These are phyloP conservation scores for Lacanobia oleracea DNA, from an alignment of 2,888 invertebrate species.

Conservation along the genomic window DNA sequence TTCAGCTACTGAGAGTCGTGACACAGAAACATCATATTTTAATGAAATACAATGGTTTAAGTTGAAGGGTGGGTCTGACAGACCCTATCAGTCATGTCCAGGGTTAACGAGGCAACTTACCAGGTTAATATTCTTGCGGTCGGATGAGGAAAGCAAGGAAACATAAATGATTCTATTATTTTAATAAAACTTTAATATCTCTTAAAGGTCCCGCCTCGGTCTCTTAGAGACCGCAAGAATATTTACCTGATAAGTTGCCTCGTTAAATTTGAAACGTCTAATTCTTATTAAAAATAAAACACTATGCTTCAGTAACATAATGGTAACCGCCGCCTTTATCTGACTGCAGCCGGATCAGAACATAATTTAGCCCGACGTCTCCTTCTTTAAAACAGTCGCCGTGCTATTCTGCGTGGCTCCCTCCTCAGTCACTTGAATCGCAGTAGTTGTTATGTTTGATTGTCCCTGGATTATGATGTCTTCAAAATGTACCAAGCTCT, in stretches of 20 bases:
- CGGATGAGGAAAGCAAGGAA: background rate
- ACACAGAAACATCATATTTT: too few species aligned
- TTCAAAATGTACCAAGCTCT: background rate
- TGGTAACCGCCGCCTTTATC: conserved; percentile 19
- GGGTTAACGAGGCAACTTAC: too few species aligned
- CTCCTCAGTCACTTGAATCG: conserved; percentile 10
- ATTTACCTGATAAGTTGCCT: too few species aligned
- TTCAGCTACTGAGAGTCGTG: too few species aligned
- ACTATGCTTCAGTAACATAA: background rate
- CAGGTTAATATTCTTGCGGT: too few species aligned
- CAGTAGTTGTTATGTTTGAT: background rate
- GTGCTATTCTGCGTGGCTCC: background rate
- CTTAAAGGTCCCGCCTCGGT: too few species aligned
- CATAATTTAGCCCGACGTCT: conserved; percentile 16
- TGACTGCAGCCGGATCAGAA: conserved; percentile 23
- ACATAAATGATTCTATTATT: background rate
- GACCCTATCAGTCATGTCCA: too few species aligned
- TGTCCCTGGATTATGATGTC: background rate
- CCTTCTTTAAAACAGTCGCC: conserved; percentile 9
- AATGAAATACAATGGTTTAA: too few species aligned
- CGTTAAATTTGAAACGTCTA: background rate
- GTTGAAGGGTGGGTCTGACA: too few species aligned
- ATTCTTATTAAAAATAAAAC: background rate
- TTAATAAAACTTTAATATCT: background rate
- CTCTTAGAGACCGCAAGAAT: too few species aligned